phyloP scores from a whole-genome alignment of 1,140 invertebrate genomes.

The Onthophagus taurus region DNA sequence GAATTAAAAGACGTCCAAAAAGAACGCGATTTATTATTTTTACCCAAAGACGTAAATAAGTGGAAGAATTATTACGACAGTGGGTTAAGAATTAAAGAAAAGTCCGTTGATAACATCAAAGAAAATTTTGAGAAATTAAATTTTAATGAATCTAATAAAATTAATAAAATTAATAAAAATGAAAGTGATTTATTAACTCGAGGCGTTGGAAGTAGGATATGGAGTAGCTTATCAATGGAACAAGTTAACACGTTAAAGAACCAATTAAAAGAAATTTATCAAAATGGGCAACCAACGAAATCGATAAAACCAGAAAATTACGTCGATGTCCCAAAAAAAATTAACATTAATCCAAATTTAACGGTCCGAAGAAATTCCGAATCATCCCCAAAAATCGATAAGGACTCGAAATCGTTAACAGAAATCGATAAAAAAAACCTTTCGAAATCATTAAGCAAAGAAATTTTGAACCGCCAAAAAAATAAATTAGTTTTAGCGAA shows the following conservation, averaged over 20 bases:
- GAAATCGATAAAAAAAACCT: slow-evolving; percentile 64
- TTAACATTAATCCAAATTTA: slow-evolving; percentile 15
- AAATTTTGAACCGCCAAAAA: slow-evolving; percentile 51
- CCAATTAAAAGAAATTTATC: slow-evolving; percentile 73
- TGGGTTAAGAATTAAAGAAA: slow-evolving; percentile 70
- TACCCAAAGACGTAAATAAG: slow-evolving; percentile 58
- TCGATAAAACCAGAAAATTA: slow-evolving; percentile 9
- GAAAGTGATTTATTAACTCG: slow-evolving; percentile 43
- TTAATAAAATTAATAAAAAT: too few relatives aligned
- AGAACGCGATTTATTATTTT: slow-evolving; percentile 76
- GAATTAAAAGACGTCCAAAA: slow-evolving; percentile 71
- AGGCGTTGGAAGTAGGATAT: slow-evolving; percentile 48
- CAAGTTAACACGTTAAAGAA: slow-evolving; percentile 73
- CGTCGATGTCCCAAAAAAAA: slow-evolving; percentile 8
- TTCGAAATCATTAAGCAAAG: slow-evolving; percentile 60
- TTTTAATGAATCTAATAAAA: slow-evolving; percentile 39
- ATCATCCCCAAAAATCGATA: slow-evolving; percentile 14
- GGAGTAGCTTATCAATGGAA: slow-evolving; percentile 76
- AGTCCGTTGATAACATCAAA: slow-evolving; percentile 76
- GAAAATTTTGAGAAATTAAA: slow-evolving; percentile 54
- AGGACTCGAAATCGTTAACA: slow-evolving; percentile 22
- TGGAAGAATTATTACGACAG: slow-evolving; percentile 66
- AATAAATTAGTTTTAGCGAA: slow-evolving; percentile 44
- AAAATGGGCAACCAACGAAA: slow-evolving; percentile 21
- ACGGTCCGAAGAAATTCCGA: slow-evolving; percentile 31